These are phyloP conservation scores for Malthinus flaveolus DNA, from an alignment of 2,888 invertebrate species.

Conservation along the genomic window DNA sequence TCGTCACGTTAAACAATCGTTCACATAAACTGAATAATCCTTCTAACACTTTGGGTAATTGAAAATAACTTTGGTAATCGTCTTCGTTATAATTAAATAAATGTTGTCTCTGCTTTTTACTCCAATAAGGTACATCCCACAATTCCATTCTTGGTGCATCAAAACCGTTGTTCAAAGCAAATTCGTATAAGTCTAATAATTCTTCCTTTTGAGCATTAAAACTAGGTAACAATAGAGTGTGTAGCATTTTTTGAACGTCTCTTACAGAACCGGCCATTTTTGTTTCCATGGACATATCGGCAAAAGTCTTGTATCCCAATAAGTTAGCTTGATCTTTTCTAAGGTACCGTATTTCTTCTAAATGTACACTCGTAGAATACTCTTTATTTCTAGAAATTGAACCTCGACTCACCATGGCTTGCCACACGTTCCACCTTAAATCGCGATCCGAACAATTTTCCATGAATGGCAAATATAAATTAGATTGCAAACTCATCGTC, in stretches of 20 bases:
- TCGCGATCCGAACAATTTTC: slow-evolving; percentile 82
- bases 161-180: slow-evolving; percentile 75
- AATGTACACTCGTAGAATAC: slow-evolving; percentile 69
- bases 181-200: slow-evolving; percentile 70
- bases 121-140: slow-evolving; percentile 91
- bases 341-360: slow-evolving; percentile 76
- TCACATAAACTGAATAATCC: slow-evolving; percentile 78
- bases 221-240: slow-evolving; percentile 68
- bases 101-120: slow-evolving; percentile 71
- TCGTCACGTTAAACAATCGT: slow-evolving; percentile 76
- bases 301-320: slow-evolving; percentile 78
- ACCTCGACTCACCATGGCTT: slow-evolving; percentile 72
- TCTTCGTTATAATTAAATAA: slow-evolving; percentile 72
- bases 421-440: slow-evolving; percentile 84
- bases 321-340: slow-evolving; percentile 73
- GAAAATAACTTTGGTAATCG: slow-evolving; percentile 78
- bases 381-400: slow-evolving; percentile 67
- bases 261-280: slow-evolving; percentile 87
- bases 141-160: slow-evolving; percentile 65
- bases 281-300: slow-evolving; percentile 89
- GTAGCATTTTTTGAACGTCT: slow-evolving; percentile 72
- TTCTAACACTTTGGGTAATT: slow-evolving; percentile 76
- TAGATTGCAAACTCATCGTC: slow-evolving; percentile 76
- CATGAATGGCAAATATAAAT: slow-evolving; percentile 74
- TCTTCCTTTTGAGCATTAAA: slow-evolving; percentile 77